These are phyloP conservation scores for Grapholita molesta DNA, from an alignment of 1,140 invertebrate genomes.

Conservation along the genomic window DNA sequence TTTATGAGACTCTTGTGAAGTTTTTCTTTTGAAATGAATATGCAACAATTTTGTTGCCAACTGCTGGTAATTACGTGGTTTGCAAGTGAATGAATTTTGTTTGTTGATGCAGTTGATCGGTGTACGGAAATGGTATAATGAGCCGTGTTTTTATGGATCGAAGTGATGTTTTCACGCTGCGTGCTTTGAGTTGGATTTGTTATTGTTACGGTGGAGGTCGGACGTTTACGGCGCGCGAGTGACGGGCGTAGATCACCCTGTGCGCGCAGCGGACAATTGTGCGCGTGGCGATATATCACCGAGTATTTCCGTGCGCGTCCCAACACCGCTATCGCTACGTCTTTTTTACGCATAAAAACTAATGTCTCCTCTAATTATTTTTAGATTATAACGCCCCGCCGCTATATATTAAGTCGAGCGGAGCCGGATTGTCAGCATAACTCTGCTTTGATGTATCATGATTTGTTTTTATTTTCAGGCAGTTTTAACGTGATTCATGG, in stretches of 20 bases:
- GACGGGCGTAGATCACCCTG: conserved; percentile 41
- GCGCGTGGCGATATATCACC: conserved; percentile 59
- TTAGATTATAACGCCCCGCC: conserved; percentile 74
- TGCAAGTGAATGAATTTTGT: conserved; percentile 30
- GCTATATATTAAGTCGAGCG: conserved; percentile 70
- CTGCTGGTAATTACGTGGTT: conserved; percentile 26
- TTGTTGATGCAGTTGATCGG: conserved; percentile 14
- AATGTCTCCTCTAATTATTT: conserved; percentile 76
- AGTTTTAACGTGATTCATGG: conserved; percentile 68
- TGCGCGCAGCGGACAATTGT: conserved; percentile 53
- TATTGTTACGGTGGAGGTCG: neutral
- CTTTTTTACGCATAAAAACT: conserved; percentile 76
- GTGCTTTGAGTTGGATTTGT: neutral
- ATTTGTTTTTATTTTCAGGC: conserved; percentile 74
- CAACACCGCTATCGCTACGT: conserved; percentile 48
- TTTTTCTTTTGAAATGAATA: conserved; percentile 55
- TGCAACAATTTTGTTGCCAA: conserved; percentile 44
- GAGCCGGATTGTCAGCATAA: conserved; percentile 75
- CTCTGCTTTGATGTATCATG: conserved; percentile 72
- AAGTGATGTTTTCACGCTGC: conserved; percentile 14
- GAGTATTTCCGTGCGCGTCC: conserved; percentile 64
- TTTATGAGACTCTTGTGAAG: conserved; percentile 48
- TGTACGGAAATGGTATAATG: conserved; percentile 12
- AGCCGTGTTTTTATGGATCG: neutral
- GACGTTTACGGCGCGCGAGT: neutral